Evolutionary conservation across 2,797 vertebrate genomes (phyloP), one percentile per base, ranked within the genome.

Genomic region (Atherinosoma microstoma): DNA sequence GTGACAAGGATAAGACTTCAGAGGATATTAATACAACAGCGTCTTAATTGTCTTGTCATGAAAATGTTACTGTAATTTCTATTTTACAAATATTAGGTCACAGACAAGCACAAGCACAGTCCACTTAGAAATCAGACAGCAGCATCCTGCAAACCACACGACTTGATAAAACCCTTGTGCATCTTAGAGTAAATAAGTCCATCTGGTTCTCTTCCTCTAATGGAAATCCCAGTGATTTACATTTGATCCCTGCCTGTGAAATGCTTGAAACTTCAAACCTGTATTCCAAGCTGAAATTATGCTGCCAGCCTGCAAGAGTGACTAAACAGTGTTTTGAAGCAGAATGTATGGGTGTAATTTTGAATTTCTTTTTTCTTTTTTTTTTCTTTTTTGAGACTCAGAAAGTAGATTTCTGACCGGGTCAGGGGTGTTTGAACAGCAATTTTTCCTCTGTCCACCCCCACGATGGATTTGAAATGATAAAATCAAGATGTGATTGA

Each of bases 181-280:
- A 62, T 75, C 58, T 49, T 60, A 22, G 24, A 64, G 63, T 40
- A 36, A 73, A 27, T 38, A 32, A 9, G 30, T 38, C 66, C 75
- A 80, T 67, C 81, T 84, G 81, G 45, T 42, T 24, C 0, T 34
- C 20, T 54, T 49, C 54, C 30, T 20, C 11, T 5, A 16, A 24
- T 58, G 13, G 3, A 80, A 51, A 78, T 66, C 58, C 49, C 38
- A 38, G 22, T 49, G 64, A 75, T 72, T 79, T 66, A 32, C 24
- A 30, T 63, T 22, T 51, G 42, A 70, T 73, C 38, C 53, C 16
- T 34, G 36, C 0, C 18, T 16, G 0, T 4, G 9, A 3, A 11
- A 35, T 7, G 20, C 47, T n/a, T 1, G 24, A 45, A 45, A 58
- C 38, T 64, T 64, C 27, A 53, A 24, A 40, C 20, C 20, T 62